Conservation (phyloP, 53 echinoderm and acorn worm genomes). For the Hippasteria phrygiana region DNA sequence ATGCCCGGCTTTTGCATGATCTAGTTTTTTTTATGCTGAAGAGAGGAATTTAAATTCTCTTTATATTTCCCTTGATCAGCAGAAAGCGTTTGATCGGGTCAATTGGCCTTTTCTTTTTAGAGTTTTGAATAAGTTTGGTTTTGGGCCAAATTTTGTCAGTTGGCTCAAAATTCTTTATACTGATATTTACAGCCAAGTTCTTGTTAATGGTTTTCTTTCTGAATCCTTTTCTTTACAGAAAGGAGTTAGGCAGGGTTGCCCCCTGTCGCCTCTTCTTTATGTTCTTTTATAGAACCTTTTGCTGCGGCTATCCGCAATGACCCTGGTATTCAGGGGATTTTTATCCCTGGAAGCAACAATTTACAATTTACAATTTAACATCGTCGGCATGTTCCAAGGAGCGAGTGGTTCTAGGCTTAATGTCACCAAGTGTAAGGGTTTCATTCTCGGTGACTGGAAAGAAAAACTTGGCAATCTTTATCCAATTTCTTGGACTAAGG, state of each 20-base stretch:
- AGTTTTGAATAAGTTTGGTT: constrained; percentile 33
- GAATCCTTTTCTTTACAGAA: constrained; percentile 11
- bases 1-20: constrained; percentile 38
- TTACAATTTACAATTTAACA: neutral
- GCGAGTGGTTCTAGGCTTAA: constrained; percentile 38
- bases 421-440: constrained; percentile 29
- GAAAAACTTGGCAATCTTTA: neutral
- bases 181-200: constrained; percentile 48
- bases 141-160: constrained; percentile 48
- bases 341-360: neutral
- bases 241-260: constrained; percentile 68
- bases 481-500: constrained; percentile 29
- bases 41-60: neutral
- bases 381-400: neutral
- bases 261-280: constrained; percentile 2
- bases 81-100: constrained; percentile 57
- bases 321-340: neutral
- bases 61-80: constrained; percentile 55
- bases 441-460: constrained; percentile 17
- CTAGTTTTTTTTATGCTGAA: constrained; percentile 42
- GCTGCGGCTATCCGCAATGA: neutral
- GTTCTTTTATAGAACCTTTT: constrained; percentile 31
- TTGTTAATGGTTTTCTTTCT: constrained; percentile 58
- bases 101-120: constrained; percentile 51
- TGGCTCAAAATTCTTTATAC: constrained; percentile 71